These are phyloP conservation scores for Eubucco bourcierii DNA, from an alignment of 2,113 vertebrate genomes.

Conservation along the genomic window DNA sequence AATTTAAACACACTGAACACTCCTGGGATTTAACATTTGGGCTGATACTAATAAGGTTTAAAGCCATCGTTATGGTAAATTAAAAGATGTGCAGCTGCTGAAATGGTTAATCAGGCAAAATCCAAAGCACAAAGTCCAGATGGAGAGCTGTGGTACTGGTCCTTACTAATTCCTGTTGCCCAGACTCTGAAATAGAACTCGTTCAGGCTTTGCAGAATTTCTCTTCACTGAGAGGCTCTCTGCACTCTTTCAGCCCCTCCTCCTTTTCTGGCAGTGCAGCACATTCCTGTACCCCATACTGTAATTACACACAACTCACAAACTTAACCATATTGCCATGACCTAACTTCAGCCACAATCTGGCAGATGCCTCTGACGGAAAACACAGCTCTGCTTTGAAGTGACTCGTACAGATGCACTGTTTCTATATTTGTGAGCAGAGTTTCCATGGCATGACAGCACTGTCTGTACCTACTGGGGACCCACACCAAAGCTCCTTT, in stretches of 20 bases:
- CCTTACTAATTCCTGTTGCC: neutral
- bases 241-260: neutral
- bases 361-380: conserved; percentile 22
- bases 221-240: neutral
- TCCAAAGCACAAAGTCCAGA: neutral
- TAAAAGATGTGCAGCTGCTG: neutral
- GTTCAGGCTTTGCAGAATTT: neutral
- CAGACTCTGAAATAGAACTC: neutral
- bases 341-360: conserved; percentile 40
- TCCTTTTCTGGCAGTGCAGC: conserved; percentile 12
- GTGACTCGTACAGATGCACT: conserved; percentile 19
- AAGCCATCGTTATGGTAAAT: neutral
- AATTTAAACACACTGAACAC: neutral
- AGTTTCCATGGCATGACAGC: conserved; percentile 42
- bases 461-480: neutral
- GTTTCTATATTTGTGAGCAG: conserved; percentile 49
- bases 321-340: conserved; percentile 26
- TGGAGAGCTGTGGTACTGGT: fast-evolving
- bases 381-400: conserved; percentile 44
- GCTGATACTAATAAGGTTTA: neutral
- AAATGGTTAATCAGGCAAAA: neutral
- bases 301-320: conserved; percentile 23
- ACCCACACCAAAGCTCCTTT: conserved; percentile 23
- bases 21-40: neutral
- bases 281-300: conserved; percentile 2